Base-by-base conservation (phyloP, 2,113 vertebrate genomes). In the Leuciscus idus region DNA sequence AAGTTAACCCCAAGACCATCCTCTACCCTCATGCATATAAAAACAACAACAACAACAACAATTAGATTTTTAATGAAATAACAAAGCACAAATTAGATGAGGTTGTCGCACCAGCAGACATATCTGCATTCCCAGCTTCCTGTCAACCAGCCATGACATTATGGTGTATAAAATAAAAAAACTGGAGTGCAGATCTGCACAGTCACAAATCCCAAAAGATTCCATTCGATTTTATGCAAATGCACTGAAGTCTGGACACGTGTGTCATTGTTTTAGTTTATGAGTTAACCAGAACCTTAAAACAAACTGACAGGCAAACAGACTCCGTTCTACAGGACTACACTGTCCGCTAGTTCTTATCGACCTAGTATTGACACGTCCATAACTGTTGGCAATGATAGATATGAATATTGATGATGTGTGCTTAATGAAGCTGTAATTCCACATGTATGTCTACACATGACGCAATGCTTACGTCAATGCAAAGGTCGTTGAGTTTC, bases 211-310 rank as follows among this genome's bases (percentile, higher is more conserved):
- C 86, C 89, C 87, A 83, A 88, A 87, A 82, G 90, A 91, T 88
- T 88, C 86, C 87, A 88, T 87, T 85, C 86, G 86, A 89, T 93
- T 92, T 86, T 90, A 93, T 92, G 91, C 85, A 92, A 93, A 94
- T 92, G 82, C 26, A 61, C 88, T 88, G 81, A 86, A 23, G 59
- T 77, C 77, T 75, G 39, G 74, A 57, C 86, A 75, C 70, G 52
- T 64, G 83, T 92, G 87, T 81, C 85, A 78, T 91, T 91, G 84
- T 77, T 85, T 36, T 17, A 26, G 26, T 17, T 83, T 83, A 72
- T 68, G 33, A 72, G 48, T 30, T 23, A 57, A 83, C 30, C 55
- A 33, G 17, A 78, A 33, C 28, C 52, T 39, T 43, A 19, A 36
- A 15, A 72, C 36, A 78, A 28, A 61, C n/a, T 43, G 26, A 78